These are phyloP conservation scores for Drosophila watanabei DNA, from an alignment of 1,140 invertebrate species.

Conservation along the genomic window DNA sequence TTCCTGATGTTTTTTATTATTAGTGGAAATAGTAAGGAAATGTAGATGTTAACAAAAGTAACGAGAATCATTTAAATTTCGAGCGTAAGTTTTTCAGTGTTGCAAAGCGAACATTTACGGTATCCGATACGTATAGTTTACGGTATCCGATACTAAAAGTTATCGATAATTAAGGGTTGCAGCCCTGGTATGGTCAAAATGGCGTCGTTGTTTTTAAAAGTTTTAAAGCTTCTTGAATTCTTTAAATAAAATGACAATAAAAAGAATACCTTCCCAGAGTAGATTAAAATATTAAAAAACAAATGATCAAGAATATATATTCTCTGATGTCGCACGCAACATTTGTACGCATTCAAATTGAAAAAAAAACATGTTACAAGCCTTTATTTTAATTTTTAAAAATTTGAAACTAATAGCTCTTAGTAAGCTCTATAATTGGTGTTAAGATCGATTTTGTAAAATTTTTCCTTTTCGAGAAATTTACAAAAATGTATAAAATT, in stretches of 20 bases:
- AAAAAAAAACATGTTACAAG: too few relatives aligned
- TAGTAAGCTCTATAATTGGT: too few relatives aligned
- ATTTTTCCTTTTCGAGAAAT: too few relatives aligned
- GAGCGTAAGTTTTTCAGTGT: background rate
- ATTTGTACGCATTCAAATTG: too few relatives aligned
- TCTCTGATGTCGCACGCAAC: too few relatives aligned
- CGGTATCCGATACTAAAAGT: background rate
- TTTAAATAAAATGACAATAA: background rate
- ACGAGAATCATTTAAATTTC: slow-evolving; percentile 2
- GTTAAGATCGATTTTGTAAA: too few relatives aligned
- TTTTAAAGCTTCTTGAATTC: background rate
- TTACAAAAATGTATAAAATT: too few relatives aligned
- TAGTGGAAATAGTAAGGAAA: background rate
- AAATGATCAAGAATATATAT: too few relatives aligned
- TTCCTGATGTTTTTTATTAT: background rate
- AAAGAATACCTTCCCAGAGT: background rate
- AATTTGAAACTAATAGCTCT: too few relatives aligned
- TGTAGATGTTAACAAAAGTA: background rate
- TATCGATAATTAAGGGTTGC: background rate
- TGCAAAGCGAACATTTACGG: background rate
- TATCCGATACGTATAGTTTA: background rate
- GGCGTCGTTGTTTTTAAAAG: background rate
- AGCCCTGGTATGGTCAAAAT: background rate
- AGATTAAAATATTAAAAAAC: background rate
- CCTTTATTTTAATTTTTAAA: too few relatives aligned